Percentiles rank a stretch among this genome's conserved stretches.
Conservation (phyloP, 2,113 vertebrate species). For the Cebidichthys violaceus region DNA sequence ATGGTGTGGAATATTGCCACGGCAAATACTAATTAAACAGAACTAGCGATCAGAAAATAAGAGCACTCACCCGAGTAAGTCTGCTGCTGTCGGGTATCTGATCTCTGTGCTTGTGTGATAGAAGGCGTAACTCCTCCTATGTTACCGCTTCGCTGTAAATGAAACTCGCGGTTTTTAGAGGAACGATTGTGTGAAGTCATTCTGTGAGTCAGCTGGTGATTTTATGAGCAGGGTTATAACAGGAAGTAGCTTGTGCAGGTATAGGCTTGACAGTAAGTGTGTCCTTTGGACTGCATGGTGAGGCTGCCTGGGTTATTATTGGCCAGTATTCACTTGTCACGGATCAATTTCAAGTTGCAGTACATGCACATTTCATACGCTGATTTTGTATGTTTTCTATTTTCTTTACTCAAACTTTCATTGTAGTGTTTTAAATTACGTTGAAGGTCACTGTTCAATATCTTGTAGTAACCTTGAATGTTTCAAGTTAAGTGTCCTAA, state of each 20-base stretch:
- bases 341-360: neutral
- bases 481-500: no score
- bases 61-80: conserved; percentile 16
- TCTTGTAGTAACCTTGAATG: no score
- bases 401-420: no score
- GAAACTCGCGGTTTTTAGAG: conserved; percentile 9
- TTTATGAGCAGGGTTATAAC: neutral
- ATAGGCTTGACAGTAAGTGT: neutral
- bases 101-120: neutral
- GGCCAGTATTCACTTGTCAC: neutral
- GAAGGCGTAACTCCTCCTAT: neutral
- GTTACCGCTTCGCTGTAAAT: conserved; percentile 9
- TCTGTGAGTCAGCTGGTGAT: neutral
- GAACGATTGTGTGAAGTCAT: neutral
- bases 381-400: neutral
- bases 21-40: neutral
- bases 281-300: neutral
- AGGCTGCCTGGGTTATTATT: conserved; percentile 13
- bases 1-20: neutral
- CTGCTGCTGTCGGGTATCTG: neutral
- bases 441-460: no score
- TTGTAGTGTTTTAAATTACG: no score
- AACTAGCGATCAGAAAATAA: neutral
- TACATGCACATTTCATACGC: neutral
- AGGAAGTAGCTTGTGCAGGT: no score